Conservation (phyloP, 1,140 invertebrate genomes). For the Hylaeus anthracinus region DNA sequence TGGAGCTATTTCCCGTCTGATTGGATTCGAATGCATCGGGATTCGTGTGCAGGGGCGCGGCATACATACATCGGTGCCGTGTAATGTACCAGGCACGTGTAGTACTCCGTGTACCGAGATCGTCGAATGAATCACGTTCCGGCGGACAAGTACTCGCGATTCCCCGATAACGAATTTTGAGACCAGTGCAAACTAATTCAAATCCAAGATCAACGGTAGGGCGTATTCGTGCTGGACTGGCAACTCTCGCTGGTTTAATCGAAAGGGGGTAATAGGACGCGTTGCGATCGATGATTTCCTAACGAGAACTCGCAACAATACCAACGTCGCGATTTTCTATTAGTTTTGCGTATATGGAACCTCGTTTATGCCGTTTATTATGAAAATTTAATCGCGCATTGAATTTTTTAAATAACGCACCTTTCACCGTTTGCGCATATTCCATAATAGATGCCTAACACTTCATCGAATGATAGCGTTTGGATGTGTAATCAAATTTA, state of each 20-base stretch:
- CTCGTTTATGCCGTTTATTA: too few relatives aligned
- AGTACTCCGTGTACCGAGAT: slow-evolving; percentile 43
- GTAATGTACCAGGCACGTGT: slow-evolving; percentile 27
- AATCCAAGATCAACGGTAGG: slow-evolving; percentile 48
- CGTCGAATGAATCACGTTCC: slow-evolving; percentile 50
- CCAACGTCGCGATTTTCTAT: neutral
- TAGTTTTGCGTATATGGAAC: too few relatives aligned
- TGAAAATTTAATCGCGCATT: too few relatives aligned
- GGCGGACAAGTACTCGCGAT: slow-evolving; percentile 38
- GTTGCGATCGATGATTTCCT: slow-evolving; percentile 20
- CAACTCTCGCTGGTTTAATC: slow-evolving; percentile 27
- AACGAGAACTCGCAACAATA: neutral
- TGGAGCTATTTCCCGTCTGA: slow-evolving; percentile 54
- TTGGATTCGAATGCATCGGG: slow-evolving; percentile 40
- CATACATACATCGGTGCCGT: slow-evolving; percentile 9
- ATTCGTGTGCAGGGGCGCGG: slow-evolving; percentile 9
- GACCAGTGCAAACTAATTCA: slow-evolving; percentile 49
- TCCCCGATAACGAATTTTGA: slow-evolving; percentile 54
- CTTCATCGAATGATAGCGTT: too few relatives aligned
- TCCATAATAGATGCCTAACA: too few relatives aligned
- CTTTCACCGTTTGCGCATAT: too few relatives aligned
- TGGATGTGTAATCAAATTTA: too few relatives aligned
- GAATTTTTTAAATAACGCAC: too few relatives aligned
- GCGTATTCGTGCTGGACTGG: neutral
- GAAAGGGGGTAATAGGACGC: slow-evolving; percentile 40